A percentile compares a stretch with the other conserved stretches of the same genome.
These are phyloP conservation scores for Thunnus maccoyii DNA, from an alignment of 2,113 vertebrate species.

Conservation along the genomic window DNA sequence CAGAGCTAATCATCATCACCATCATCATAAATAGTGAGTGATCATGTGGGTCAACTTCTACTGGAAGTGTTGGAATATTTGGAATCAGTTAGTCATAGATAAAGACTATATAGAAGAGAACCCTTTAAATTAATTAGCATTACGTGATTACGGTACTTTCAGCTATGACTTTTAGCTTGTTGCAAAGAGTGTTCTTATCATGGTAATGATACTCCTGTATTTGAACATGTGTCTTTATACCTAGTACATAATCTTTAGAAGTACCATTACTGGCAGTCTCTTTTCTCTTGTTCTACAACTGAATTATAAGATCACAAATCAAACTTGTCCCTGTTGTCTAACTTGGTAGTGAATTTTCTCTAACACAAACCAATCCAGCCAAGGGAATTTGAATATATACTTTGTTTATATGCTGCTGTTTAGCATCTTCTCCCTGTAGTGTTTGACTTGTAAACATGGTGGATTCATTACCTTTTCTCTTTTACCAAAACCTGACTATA, in stretches of 20 bases:
- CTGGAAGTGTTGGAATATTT: neutral
- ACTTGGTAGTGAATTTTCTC: neutral
- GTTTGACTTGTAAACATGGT: neutral
- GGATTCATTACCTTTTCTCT: neutral
- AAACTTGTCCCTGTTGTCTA: neutral
- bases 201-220: neutral
- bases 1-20: constrained; percentile 25
- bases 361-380: neutral
- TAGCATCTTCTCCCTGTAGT: too few relatives aligned
- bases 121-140: neutral
- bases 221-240: neutral
- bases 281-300: neutral
- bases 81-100: neutral
- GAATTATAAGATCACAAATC: neutral
- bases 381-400: neutral
- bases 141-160: neutral
- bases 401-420: neutral
- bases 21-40: constrained; percentile 7
- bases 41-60: constrained; percentile 10
- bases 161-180: neutral
- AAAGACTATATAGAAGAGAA: neutral
- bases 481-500: neutral
- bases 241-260: neutral
- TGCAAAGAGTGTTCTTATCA: neutral
- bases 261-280: neutral